phyloP scores from a whole-genome alignment of 30 jellyfish, hydroid and myxozoan genomes.

The Hydractinia symbiolongicarpus region DNA sequence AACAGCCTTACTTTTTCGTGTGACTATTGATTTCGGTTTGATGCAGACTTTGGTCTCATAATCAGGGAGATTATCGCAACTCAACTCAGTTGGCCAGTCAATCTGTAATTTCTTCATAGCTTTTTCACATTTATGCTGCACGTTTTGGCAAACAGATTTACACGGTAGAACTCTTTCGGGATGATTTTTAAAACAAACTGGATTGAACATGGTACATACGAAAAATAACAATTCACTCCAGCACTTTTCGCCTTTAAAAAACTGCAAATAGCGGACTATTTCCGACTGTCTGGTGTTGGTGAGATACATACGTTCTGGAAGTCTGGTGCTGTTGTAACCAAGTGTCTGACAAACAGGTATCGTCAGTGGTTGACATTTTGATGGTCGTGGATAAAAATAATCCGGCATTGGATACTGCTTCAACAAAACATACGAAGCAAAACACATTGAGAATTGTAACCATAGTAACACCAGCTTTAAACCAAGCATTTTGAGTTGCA shows the following conservation, averaged over 20 bases:
- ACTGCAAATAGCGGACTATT: slow-evolving; percentile 41
- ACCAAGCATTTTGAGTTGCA: no score
- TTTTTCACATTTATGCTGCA: slow-evolving; percentile 55
- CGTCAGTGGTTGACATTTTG: slow-evolving; percentile 57
- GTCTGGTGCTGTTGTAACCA: slow-evolving; percentile 78
- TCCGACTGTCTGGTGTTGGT: slow-evolving; percentile 55
- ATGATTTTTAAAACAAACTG: slow-evolving; percentile 77
- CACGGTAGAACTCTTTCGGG: slow-evolving; percentile 71
- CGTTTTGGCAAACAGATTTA: slow-evolving; percentile 76
- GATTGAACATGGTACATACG: slow-evolving; percentile 76
- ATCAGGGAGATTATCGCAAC: slow-evolving; percentile 69
- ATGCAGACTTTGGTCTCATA: slow-evolving; percentile 84
- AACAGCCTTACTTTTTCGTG: slow-evolving; percentile 2
- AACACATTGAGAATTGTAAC: no score
- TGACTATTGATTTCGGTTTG: slow-evolving; percentile 85
- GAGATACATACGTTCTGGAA: slow-evolving; percentile 37
- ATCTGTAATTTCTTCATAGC: slow-evolving; percentile 39
- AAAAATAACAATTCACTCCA: slow-evolving; percentile 61
- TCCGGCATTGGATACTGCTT: no score
- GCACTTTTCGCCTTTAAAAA: slow-evolving; percentile 57
- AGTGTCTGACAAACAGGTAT: slow-evolving; percentile 69
- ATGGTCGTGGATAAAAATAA: no score
- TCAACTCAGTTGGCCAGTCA: slow-evolving; percentile 90
- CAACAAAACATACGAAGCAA: no score
- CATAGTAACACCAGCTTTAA: no score